These are phyloP conservation scores for Copidosoma aretas DNA, from an alignment of 2,888 invertebrate species.

Conservation along the genomic window DNA sequence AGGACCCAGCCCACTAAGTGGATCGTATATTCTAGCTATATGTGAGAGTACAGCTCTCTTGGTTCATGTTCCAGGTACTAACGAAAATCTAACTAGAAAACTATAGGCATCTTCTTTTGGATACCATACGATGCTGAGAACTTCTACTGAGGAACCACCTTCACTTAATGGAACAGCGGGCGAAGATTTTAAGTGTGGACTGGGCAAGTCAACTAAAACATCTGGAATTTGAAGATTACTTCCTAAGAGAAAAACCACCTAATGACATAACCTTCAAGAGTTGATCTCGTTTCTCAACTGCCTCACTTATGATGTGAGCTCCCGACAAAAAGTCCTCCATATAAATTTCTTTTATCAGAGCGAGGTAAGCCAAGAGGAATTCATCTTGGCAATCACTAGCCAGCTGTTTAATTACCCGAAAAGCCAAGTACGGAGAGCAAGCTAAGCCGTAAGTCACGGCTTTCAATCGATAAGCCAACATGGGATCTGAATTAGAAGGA, in stretches of 20 bases:
- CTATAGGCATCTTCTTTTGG: neutral
- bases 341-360: neutral
- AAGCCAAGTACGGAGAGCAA: neutral
- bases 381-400: neutral
- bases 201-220: neutral
- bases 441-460: neutral
- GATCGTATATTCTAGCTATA: neutral
- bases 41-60: neutral
- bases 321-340: neutral
- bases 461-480: neutral
- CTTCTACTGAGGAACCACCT: neutral
- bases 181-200: neutral
- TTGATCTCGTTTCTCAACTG: neutral
- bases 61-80: neutral
- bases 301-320: neutral
- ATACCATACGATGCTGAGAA: neutral
- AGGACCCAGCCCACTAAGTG: neutral
- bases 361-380: neutral
- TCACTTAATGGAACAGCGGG: neutral
- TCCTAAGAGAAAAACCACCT: neutral
- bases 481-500: neutral
- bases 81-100: neutral
- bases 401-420: neutral
- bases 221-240: neutral
- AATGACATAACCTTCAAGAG: neutral